Evolutionary conservation across 2,113 vertebrate species (phyloP).

Genomic region (Bos indicus): DNA sequence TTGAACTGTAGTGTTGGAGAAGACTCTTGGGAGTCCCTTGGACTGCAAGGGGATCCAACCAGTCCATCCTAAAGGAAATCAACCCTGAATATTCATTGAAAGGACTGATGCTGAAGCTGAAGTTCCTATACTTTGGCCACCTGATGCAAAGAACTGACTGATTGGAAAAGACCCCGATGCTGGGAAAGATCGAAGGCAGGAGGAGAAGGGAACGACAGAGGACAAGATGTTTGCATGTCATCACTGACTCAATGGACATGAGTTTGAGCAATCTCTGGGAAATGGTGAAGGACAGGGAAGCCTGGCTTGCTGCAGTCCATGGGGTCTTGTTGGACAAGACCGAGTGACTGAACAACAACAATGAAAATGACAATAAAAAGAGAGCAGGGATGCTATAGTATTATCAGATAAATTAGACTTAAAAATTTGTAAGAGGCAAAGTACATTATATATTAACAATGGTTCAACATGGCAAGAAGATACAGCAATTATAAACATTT

Average conservation of each 20-base stretch:
- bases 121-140: not conserved
- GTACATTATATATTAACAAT: not conserved
- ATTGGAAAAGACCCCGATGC: not conserved
- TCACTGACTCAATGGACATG: not conserved
- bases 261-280: not conserved
- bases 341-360: not conserved
- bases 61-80: not conserved
- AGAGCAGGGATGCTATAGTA: not conserved
- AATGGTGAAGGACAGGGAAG: not conserved
- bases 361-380: not conserved
- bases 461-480: not conserved
- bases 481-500: not conserved
- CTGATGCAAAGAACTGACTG: not conserved
- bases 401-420: not conserved
- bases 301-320: not conserved
- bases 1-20: not conserved
- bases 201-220: not conserved
- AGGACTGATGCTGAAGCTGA: not conserved
- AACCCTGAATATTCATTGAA: not conserved
- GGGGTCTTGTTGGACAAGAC: not conserved
- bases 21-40: not conserved
- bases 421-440: not conserved
- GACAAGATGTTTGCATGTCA: not conserved
- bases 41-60: not conserved
- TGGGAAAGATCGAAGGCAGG: not conserved